Evolutionary conservation across 2,113 vertebrate species (phyloP), one percentile per base, ranked within the genome.

Genomic region (Pimephales promelas): DNA sequence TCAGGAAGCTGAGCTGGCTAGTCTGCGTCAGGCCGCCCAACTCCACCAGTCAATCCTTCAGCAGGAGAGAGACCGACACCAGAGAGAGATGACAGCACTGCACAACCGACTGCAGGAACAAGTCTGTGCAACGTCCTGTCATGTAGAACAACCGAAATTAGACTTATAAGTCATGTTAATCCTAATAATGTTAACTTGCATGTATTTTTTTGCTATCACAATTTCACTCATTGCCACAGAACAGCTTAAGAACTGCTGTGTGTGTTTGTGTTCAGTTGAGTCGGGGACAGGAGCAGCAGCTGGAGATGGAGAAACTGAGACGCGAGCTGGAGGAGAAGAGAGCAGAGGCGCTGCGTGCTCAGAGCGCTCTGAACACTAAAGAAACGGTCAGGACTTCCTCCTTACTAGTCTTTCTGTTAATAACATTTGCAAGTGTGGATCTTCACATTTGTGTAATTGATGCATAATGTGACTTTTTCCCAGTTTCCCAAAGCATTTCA

Each of bases 101-200:
- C 94, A 90, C 79, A 91, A 86, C 5, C 89, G 88, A 85, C 93
- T 96, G n/a, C 93, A 91, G 87, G 91, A 95, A n/a, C 94, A 94
- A 93, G 95, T 96, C 89, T 3, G 36, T 0, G 0, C 2, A 2
- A 14, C 59, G 20, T 18, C 40, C 13, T 54, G 18, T 49, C 1
- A 49, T 49, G 47, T 54, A 2, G 18, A 22, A 54, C 18, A 54
- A 7, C 18, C 6, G 3, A 22, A 20, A 49, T 10, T 45, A 45
- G 10, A 45, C 3, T 11, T 45, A 36, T 36, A 36, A 20, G 18
- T 54, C 49, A 1, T 18, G 20, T 54, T 26, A 56, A 24, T 10
- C 31, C 36, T 1, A 54, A 5, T 62, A 6, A 8, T 62, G 5
- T 66, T 4, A 34, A 34, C 1, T 20, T 20, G 16, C 8, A 20